phyloP scores from a whole-genome alignment of 2,113 vertebrate species.

The Tonatia bakeri region DNA sequence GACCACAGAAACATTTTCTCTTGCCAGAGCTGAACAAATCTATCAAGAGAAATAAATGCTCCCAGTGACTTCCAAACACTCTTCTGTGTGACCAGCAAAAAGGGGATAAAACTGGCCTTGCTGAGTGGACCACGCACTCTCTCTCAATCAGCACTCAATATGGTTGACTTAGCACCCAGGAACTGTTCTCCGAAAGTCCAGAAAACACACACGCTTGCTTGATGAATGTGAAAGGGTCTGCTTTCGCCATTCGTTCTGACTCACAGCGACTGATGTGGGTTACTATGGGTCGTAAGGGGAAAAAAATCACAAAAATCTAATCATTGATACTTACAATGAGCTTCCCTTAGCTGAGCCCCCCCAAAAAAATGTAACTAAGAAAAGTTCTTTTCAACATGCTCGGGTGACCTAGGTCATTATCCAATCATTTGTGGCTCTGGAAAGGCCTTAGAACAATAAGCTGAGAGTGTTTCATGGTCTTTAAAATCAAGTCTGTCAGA shows the following conservation, averaged over 20 bases:
- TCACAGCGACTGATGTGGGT: neutral
- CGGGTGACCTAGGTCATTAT: slow-evolving; percentile 28
- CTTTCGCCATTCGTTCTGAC: slow-evolving; percentile 26
- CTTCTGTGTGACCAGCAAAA: neutral
- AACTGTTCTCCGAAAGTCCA: slow-evolving; percentile 32
- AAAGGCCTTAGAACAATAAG: slow-evolving; percentile 53
- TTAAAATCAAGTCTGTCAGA: slow-evolving; percentile 45
- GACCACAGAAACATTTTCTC: slow-evolving; percentile 39
- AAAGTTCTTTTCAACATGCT: slow-evolving; percentile 29
- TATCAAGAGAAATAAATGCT: slow-evolving; percentile 62
- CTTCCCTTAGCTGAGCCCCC: slow-evolving; percentile 13
- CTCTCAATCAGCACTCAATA: slow-evolving; percentile 33
- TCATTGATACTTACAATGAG: slow-evolving; percentile 27
- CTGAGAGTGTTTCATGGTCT: slow-evolving; percentile 32
- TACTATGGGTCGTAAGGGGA: neutral
- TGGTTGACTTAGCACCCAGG: slow-evolving; percentile 41
- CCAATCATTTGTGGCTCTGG: slow-evolving; percentile 44
- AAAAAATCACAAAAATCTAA: slow-evolving; percentile 46
- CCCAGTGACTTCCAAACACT: neutral
- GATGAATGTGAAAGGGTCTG: slow-evolving; percentile 36
- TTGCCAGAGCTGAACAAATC: slow-evolving; percentile 46
- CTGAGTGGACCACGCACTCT: slow-evolving; percentile 33
- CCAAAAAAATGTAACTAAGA: slow-evolving; percentile 25
- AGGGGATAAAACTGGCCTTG: neutral
- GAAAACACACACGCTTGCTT: slow-evolving; percentile 15